These are phyloP conservation scores for Emys orbicularis DNA, from an alignment of 2,797 vertebrate genomes.

Conservation along the genomic window DNA sequence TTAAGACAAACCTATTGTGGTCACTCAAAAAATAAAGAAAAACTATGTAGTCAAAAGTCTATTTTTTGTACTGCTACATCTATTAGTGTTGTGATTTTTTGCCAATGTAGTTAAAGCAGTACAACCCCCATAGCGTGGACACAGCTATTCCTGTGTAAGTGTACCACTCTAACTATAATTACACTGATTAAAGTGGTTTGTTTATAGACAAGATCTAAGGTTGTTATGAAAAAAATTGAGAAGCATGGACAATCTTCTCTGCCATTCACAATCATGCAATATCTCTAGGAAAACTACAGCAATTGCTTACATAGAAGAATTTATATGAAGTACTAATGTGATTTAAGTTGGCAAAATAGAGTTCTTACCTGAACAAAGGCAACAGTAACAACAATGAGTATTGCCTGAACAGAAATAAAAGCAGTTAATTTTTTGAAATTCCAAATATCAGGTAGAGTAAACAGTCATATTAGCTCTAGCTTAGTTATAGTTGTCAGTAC, in stretches of 20 bases:
- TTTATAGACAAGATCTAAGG: rapidly evolving
- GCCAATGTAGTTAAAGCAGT: not conserved
- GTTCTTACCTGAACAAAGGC: slow-evolving; percentile 96
- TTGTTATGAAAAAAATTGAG: not conserved
- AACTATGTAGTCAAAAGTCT: not conserved
- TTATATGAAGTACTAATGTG: not conserved
- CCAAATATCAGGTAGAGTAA: not conserved
- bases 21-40: not conserved
- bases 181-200: too few species aligned
- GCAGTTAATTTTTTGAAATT: not conserved
- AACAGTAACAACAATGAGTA: slow-evolving; percentile 97
- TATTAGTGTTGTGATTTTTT: not conserved
- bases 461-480: not conserved
- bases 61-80: not conserved
- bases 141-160: not conserved
- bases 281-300: not conserved
- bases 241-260: not conserved
- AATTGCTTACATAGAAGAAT: not conserved
- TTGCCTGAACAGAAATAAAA: slow-evolving; percentile 86
- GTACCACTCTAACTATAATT: too few species aligned
- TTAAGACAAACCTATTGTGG: not conserved
- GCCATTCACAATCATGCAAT: not conserved
- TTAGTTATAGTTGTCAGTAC: not conserved
- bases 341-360: slow-evolving; percentile 9
- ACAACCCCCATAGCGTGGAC: not conserved